phyloP scores from a whole-genome alignment of 2,113 vertebrate species.

The Carettochelys insculpta region DNA sequence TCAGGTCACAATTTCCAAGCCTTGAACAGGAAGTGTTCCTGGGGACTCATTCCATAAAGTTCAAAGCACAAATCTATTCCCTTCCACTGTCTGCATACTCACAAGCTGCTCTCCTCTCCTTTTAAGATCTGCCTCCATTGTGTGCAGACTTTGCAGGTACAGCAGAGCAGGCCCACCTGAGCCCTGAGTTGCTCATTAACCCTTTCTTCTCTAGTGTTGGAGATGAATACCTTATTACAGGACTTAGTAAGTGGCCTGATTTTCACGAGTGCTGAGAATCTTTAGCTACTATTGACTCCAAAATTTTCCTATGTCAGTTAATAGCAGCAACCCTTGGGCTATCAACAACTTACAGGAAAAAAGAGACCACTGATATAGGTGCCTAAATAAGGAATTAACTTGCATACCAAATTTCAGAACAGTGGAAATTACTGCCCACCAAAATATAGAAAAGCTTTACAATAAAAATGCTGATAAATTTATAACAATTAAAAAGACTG shows the following conservation, averaged over 20 bases:
- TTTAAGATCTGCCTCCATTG: too few relatives aligned
- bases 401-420: slow-evolving; percentile 3
- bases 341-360: background rate
- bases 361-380: background rate
- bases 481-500: slow-evolving; percentile 13
- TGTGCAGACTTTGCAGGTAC: too few relatives aligned
- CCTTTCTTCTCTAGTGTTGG: too few relatives aligned
- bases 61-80: too few relatives aligned
- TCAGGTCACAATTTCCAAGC: too few relatives aligned
- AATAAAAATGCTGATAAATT: slow-evolving; percentile 13
- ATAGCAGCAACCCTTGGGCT: background rate
- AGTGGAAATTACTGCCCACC: slow-evolving; percentile 34
- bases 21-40: too few relatives aligned
- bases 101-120: too few relatives aligned
- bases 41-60: too few relatives aligned
- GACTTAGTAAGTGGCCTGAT: background rate
- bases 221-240: too few relatives aligned
- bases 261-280: slow-evolving; percentile 16
- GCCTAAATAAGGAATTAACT: slow-evolving; percentile 6
- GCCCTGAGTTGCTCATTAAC: too few relatives aligned
- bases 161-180: too few relatives aligned
- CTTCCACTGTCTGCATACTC: too few relatives aligned
- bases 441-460: background rate
- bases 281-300: background rate
- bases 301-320: background rate